Conservation (phyloP, 2,888 invertebrate species). For the Cancer borealis region DNA sequence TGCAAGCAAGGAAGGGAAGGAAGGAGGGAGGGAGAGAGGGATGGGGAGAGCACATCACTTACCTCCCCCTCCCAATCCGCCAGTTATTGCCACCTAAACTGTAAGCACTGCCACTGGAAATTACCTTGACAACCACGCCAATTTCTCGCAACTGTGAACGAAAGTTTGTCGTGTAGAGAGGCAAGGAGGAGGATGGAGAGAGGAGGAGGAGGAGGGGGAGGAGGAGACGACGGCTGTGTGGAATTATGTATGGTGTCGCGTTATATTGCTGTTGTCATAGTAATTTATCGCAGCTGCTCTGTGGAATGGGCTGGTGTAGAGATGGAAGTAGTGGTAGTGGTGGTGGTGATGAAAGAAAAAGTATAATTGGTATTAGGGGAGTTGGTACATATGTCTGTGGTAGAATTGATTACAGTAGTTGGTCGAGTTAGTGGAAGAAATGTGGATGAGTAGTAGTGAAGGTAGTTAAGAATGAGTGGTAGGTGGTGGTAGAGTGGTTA, state of each 20-base stretch:
- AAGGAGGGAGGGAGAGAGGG: neutral
- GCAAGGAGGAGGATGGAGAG: neutral
- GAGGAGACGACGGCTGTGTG: neutral
- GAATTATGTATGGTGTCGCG: neutral
- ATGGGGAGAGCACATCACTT: neutral
- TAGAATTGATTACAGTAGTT: neutral
- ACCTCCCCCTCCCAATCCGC: neutral
- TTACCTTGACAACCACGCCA: neutral
- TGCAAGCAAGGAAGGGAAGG: too few relatives aligned
- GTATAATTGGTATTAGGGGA: neutral
- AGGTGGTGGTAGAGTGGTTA: neutral
- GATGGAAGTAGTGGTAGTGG: neutral
- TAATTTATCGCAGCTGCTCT: neutral
- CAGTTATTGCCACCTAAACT: neutral
- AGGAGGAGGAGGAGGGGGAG: neutral
- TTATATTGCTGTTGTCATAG: neutral
- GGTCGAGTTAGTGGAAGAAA: neutral
- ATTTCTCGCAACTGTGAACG: neutral
- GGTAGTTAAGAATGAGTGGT: neutral
- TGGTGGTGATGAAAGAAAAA: constrained; percentile 15
- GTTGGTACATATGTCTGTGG: neutral
- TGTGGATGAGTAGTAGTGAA: neutral
- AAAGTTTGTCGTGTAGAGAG: neutral
- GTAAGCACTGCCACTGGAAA: neutral
- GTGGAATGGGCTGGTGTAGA: neutral